Base-by-base conservation (phyloP, 2,797 vertebrate genomes). In the Chromis chromis region DNA sequence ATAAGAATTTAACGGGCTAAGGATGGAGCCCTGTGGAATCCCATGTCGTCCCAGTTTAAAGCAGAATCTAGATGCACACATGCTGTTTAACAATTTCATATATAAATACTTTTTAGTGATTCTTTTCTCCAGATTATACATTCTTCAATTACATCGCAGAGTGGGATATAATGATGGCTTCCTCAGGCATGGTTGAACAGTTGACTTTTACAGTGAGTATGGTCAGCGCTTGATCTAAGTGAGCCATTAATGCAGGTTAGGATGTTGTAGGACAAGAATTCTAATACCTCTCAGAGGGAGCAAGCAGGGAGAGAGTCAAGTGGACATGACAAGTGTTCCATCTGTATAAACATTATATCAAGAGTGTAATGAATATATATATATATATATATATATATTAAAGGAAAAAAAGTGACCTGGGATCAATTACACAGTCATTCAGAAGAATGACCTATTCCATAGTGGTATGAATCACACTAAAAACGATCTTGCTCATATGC, bases 221-320 rank as follows among this genome's bases (percentile, higher is more conserved):
- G 70, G 33, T 54, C 39, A 22, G 11, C 40, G 40, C 40, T 65
- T 69, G 73, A 49, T 17, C 40, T 60, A 59, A 63, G 49, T 50
- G 22, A 56, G 61, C 57, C 19, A 79, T 12, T 24, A 49, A 67
- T 56, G 33, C 44, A 33, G 19, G 63, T 69, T 60, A 65, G 68
- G 13, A 75, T 65, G 40, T 52, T 53, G 8, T 36, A 67, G 28
- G 31, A 61, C 2, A 61, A 16, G 64, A 67, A 40, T 33, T 63
- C 3, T 61, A 25, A 75, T 53, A 31, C 44, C 44, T 72, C 6
- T 27, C 36, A 24, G 4, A 63, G 28, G 50, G 16, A 61, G 25
- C 0, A 3, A 27, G 42, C 55, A 24, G 31, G 6, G 57, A 54
- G 31, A 39, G 49, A 70, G 6, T 69, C 33, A 58, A 66, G 25